Evolutionary conservation across 2,888 invertebrate genomes (phyloP).

Genomic region (Rhingia rostrata): DNA sequence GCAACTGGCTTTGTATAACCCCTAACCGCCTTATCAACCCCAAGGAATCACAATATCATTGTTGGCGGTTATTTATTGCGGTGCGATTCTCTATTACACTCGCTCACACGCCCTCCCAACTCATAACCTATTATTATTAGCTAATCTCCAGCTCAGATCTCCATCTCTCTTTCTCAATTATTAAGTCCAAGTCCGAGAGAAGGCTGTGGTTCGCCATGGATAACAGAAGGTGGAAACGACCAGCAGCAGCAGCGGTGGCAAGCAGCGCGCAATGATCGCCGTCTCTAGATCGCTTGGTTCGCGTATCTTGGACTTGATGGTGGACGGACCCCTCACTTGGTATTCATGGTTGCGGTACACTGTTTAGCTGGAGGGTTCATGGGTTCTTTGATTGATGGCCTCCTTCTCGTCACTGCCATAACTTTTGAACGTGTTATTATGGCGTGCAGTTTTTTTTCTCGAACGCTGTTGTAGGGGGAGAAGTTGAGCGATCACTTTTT

Average conservation of each 20-base stretch:
- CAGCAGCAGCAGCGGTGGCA: slow-evolving; percentile 46
- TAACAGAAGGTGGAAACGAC: slow-evolving; percentile 30
- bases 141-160: slow-evolving; percentile 67
- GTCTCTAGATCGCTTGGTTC: slow-evolving; percentile 37
- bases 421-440: slow-evolving; percentile 69
- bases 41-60: slow-evolving; percentile 64
- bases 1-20: background rate
- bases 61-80: slow-evolving; percentile 70
- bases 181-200: slow-evolving; percentile 36
- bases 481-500: slow-evolving; percentile 28
- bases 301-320: slow-evolving; percentile 33
- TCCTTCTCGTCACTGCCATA: slow-evolving; percentile 74
- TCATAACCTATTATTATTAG: slow-evolving; percentile 73
- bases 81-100: slow-evolving; percentile 72
- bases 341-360: slow-evolving; percentile 14
- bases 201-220: slow-evolving; percentile 32
- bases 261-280: background rate
- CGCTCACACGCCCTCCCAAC: slow-evolving; percentile 67
- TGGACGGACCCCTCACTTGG: slow-evolving; percentile 9
- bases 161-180: slow-evolving; percentile 73
- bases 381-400: slow-evolving; percentile 69
- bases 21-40: slow-evolving; percentile 43
- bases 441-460: slow-evolving; percentile 28
- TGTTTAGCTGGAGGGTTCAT: slow-evolving; percentile 57
- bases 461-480: background rate